phyloP scores from a whole-genome alignment of 1,140 invertebrate genomes.

The Bombus soroeensis region DNA sequence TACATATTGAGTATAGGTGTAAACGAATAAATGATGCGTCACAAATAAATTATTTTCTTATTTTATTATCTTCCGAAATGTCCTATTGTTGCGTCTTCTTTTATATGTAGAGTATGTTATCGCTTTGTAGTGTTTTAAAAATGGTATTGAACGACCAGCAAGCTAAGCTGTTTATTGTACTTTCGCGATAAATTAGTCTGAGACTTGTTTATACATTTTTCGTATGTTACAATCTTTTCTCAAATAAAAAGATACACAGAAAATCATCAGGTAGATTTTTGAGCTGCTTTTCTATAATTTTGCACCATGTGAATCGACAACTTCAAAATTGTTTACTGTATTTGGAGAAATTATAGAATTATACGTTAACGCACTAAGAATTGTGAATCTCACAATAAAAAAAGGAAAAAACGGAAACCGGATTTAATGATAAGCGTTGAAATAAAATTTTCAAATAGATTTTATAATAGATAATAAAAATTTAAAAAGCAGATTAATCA shows the following conservation, averaged over 20 bases:
- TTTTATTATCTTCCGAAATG: background rate
- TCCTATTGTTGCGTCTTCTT: background rate
- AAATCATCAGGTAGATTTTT: background rate
- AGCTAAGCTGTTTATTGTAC: background rate
- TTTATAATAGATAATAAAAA: no score
- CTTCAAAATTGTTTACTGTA: no score
- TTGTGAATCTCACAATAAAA: no score
- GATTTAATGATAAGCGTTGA: no score
- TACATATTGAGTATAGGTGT: background rate
- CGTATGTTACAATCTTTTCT: background rate
- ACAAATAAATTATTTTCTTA: background rate
- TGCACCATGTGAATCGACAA: no score
- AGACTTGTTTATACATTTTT: background rate
- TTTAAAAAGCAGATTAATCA: no score
- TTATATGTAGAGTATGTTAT: background rate
- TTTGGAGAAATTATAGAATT: no score
- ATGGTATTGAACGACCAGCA: background rate
- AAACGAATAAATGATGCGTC: background rate
- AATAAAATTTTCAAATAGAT: no score
- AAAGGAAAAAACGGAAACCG: no score
- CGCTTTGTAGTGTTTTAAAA: background rate
- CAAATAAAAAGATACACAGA: background rate
- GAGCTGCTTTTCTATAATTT: background rate
- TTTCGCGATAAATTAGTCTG: background rate
- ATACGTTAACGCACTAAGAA: no score